Evolutionary conservation across 2,113 vertebrate species (phyloP), one percentile per base, ranked within the genome.

Genomic region (human): DNA sequence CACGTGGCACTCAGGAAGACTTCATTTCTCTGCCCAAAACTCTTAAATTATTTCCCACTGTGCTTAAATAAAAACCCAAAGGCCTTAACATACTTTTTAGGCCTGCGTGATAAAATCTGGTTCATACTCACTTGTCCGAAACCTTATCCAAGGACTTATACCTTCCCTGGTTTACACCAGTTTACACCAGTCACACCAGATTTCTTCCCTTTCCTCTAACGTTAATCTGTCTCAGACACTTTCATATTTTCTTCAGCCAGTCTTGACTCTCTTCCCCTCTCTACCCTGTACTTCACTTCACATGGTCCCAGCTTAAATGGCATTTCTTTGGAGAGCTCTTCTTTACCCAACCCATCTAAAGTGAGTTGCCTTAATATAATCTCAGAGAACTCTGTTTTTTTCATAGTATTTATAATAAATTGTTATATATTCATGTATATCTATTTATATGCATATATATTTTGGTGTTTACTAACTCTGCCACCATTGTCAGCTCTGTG

Each of bases 391-490:
- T 8, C 4, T 87, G 38, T 25, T 88, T 93, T 68, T 91, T 43
- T 38, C 35, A 40, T 43, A 52, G 45, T 93, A 80, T 78, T 84
- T 76, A 45, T 76, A 88, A 68, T 72, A 88, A 64, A 50, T 80
- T 50, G 32, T 68, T 85, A 52, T n/a, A 22, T 43, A 10, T 72
- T 35, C 48, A 35, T 90, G 5, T 55, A 38, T 45, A 61, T 91
- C 16, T 87, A 72, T 85, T 14, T 96, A 38, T 55, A 40, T 48
- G 30, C 73, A 32, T 73, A 43, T 73, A 23, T 61, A 48, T 55
- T 80, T 94, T 83, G 72, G 61, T 89, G 38, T 95, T 86, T 87
- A 76, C 78, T 90, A 50, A 61, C 23, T 76, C 20, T 92, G 23
- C 70, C 30, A 72, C 17, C 8, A 48, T 32, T 75, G 9, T 92